Percentiles rank a stretch among this genome's conserved stretches.
These are phyloP conservation scores for Micrastur ruficollis DNA, from an alignment of 2,797 vertebrate genomes.

Conservation along the genomic window DNA sequence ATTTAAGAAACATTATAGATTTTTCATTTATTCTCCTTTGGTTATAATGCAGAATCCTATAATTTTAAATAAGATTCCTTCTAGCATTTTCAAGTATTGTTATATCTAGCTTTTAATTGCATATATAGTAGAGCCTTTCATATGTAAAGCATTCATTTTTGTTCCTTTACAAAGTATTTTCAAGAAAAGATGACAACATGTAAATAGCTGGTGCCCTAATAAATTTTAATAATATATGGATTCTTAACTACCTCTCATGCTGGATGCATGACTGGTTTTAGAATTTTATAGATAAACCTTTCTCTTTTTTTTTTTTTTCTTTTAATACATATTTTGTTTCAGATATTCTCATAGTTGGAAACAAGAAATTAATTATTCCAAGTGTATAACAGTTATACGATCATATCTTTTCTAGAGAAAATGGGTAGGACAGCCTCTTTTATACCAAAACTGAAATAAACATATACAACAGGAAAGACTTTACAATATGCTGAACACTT, in stretches of 20 bases:
- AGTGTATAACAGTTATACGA: conserved; percentile 20
- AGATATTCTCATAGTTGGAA: conserved; percentile 37
- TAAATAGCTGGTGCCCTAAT: neutral
- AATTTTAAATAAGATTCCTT: neutral
- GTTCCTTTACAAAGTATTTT: conserved; percentile 7
- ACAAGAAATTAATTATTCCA: conserved; percentile 43
- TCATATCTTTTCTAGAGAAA: conserved; percentile 41
- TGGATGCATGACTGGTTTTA: neutral
- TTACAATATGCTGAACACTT: conserved; percentile 11
- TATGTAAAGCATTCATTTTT: conserved; percentile 11
- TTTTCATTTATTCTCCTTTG: conserved; percentile 6
- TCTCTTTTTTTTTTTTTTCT: neutral
- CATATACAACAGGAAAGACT: conserved; percentile 3
- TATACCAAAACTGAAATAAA: conserved; percentile 64
- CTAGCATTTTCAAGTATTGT: neutral
- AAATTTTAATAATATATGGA: neutral
- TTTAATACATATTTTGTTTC: neutral
- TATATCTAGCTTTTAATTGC: neutral
- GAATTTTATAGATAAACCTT: conserved; percentile 28
- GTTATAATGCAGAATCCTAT: neutral
- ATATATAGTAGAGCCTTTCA: neutral
- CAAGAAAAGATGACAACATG: conserved; percentile 11
- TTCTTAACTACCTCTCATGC: conserved; percentile 12
- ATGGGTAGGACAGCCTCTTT: conserved; percentile 39
- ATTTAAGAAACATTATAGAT: conserved; percentile 12